Conservation (phyloP, 2,797 vertebrate genomes). For the Syngnathus rostellatus region DNA sequence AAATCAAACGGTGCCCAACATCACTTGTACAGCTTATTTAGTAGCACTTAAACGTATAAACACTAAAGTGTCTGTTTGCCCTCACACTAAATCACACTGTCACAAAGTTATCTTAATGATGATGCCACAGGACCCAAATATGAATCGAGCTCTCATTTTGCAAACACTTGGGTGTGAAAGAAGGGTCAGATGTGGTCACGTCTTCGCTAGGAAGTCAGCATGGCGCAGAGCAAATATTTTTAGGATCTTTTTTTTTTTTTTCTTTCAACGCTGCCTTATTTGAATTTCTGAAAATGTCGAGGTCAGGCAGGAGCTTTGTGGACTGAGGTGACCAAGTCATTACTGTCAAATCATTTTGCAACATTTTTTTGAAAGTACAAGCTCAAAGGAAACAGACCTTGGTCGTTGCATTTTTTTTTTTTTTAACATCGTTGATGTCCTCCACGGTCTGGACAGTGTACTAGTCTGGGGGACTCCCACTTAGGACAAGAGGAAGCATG, state of each 20-base stretch:
- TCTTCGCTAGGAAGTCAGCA: constrained; percentile 2
- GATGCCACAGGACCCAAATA: neutral
- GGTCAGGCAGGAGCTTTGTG: constrained; percentile 4
- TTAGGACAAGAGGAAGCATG: constrained; percentile 31
- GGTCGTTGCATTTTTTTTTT: constrained; percentile 20
- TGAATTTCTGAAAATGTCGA: neutral
- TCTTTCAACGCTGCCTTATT: neutral
- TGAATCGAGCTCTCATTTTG: constrained; percentile 1
- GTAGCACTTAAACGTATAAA: neutral
- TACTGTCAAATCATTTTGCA: constrained; percentile 48
- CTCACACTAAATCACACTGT: constrained; percentile 3
- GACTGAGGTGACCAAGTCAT: constrained; percentile 49
- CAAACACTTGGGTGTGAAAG: neutral
- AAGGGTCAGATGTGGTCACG: constrained; percentile 2
- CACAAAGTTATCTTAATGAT: constrained; percentile 5
- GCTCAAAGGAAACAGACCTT: constrained; percentile 44
- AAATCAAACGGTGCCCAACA: neutral
- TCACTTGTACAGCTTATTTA: neutral
- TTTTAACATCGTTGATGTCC: constrained; percentile 45
- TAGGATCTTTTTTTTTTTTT: neutral
- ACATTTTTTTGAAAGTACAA: neutral
- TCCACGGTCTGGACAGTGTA: constrained; percentile 35
- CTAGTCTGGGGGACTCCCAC: constrained; percentile 31
- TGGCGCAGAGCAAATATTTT: constrained; percentile 4
- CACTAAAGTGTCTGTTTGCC: neutral